Evolutionary conservation across 1,140 invertebrate genomes (phyloP), one percentile per base, ranked within the genome.

Genomic region (Drosophila nannoptera): DNA sequence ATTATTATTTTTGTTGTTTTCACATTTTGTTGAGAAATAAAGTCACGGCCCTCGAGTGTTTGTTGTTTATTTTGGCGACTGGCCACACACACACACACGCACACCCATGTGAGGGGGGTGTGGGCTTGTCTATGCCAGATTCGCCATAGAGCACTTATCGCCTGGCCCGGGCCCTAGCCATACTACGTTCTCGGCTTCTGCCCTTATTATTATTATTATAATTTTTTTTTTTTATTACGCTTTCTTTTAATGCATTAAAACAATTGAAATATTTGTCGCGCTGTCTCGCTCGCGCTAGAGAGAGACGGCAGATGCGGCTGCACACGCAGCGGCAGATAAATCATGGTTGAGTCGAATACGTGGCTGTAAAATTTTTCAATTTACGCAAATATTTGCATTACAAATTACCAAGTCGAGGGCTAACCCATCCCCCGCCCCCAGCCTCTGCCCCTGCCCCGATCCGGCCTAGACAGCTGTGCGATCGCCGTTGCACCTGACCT

Each of bases 351-450:
- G 61, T 50, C 45, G 38, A 76, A 73, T 73, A 76, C 70, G 70
- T 73, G 69, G 60, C 48, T 75, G 55, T 66, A 63, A 53, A 72
- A 77, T 67, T 75, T 50, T 77, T 69, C 65, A 56, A 83, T 78
- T 73, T 75, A 76, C 69, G 80, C 80, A 84, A 84, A 78, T 84
- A 84, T 78, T 74, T 80, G 78, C 77, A 82, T 81, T 81, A 80
- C 63, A 49, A 70, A 81, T 77, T 74, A 76, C 71, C 52, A 73
- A 73, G 43, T 69, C 52, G 35, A 71, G 62, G 52, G 58, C 46
- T 59, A 43, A 14, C 16, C 11, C 29, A 42, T 8, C n/a, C n/a
- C 9, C 29, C 29, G 64, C 29, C n/a, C 4, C 14, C 40, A 0
- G n/a, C 14, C 4, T 2, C 9, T 12, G 8, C 1, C 22, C 4